Percentiles rank a stretch among this genome's conserved stretches.
phyloP scores from a whole-genome alignment of 2,888 invertebrate species.

The Phorcus lineatus region DNA sequence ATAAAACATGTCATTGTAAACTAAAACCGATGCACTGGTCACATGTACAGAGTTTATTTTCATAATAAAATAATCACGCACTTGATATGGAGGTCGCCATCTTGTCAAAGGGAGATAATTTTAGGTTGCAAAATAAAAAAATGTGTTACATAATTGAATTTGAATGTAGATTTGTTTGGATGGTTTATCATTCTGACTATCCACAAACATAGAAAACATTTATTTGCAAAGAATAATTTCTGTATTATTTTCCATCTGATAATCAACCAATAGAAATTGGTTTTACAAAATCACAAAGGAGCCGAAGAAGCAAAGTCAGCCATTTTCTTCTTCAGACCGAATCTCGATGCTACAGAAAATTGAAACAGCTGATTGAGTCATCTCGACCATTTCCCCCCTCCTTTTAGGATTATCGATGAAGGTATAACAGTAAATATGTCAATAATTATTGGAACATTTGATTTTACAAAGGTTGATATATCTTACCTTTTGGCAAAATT shows the following conservation, averaged over 20 bases:
- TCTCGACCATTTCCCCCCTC: not conserved
- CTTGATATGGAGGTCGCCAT: slow-evolving; percentile 37
- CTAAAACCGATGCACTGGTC: no score
- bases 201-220: not conserved
- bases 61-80: not conserved
- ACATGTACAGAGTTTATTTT: no score
- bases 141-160: not conserved
- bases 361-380: slow-evolving; percentile 21
- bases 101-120: slow-evolving; percentile 28
- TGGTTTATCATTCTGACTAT: not conserved
- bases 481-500: no score
- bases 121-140: not conserved
- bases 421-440: slow-evolving; percentile 4
- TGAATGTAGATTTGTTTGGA: not conserved
- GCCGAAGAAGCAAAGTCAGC: slow-evolving; percentile 12
- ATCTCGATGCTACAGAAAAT: slow-evolving; percentile 6
- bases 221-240: not conserved
- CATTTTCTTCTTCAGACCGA: slow-evolving; percentile 19
- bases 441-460: no score
- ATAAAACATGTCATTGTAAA: no score
- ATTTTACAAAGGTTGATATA: no score
- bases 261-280: not conserved
- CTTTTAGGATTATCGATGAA: slow-evolving; percentile 30
- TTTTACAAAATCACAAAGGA: not conserved
- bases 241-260: not conserved